Conservation (phyloP, 2,888 invertebrate species). For the Tinea trinotella region DNA sequence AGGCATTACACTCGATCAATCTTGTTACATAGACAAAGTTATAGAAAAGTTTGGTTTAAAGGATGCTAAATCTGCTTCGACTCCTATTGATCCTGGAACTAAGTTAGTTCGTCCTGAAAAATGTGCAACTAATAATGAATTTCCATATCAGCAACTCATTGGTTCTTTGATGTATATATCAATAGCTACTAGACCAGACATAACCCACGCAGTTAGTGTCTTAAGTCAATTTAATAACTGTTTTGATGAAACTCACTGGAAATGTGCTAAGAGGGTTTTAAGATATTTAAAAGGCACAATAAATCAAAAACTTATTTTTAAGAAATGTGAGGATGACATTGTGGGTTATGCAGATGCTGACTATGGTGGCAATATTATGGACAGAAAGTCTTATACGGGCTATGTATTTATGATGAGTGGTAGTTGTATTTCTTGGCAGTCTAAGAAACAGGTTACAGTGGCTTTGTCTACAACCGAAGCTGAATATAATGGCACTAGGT, state of each 20-base stretch:
- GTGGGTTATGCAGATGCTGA: background rate
- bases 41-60: conserved; percentile 17
- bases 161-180: conserved; percentile 22
- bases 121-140: background rate
- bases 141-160: conserved; percentile 20
- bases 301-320: background rate
- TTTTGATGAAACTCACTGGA: background rate
- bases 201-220: conserved; percentile 17
- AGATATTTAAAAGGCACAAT: background rate
- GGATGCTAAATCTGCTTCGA: conserved; percentile 21
- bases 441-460: background rate
- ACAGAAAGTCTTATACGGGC: background rate
- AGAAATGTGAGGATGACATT: background rate
- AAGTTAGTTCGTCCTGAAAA: conserved; percentile 22
- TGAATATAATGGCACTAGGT: too few relatives aligned
- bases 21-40: background rate
- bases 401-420: background rate
- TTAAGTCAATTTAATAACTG: conserved; percentile 16
- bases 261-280: background rate
- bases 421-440: background rate
- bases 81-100: conserved; percentile 22
- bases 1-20: background rate
- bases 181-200: conserved; percentile 20
- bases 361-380: background rate
- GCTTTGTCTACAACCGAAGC: background rate